Conservation (phyloP, 2,888 invertebrate species). For the Muscina levida region DNA sequence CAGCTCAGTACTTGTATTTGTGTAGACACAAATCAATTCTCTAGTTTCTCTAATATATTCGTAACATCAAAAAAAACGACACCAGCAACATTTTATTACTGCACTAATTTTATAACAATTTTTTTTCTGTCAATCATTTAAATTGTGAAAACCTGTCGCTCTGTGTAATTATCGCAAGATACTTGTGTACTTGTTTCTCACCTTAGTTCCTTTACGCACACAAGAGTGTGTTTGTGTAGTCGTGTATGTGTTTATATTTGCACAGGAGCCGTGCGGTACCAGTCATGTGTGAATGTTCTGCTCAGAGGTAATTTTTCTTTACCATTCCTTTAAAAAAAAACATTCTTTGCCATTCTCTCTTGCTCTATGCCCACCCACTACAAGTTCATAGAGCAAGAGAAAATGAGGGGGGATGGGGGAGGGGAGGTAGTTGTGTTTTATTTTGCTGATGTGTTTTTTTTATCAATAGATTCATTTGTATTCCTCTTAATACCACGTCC, state of each 20-base stretch:
- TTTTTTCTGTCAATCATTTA: too few relatives aligned
- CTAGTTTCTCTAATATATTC: too few relatives aligned
- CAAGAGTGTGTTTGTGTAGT: background rate
- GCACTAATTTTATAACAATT: too few relatives aligned
- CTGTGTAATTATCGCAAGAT: too few relatives aligned
- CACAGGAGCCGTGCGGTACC: background rate
- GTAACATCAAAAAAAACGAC: too few relatives aligned
- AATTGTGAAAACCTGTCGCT: too few relatives aligned
- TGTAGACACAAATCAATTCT: too few relatives aligned
- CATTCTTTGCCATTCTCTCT: slow-evolving; percentile 24
- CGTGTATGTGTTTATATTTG: background rate
- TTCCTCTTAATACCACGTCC: background rate
- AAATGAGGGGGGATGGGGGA: too few relatives aligned
- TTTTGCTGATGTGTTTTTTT: slow-evolving; percentile 32
- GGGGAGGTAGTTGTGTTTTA: slow-evolving; percentile 49
- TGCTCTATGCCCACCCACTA: too few relatives aligned
- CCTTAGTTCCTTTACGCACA: background rate
- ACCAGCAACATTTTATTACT: too few relatives aligned
- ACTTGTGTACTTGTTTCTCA: too few relatives aligned
- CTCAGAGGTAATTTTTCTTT: slow-evolving; percentile 32
- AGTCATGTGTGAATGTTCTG: background rate
- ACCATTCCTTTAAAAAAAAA: slow-evolving; percentile 16
- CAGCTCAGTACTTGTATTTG: too few relatives aligned
- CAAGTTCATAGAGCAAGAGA: slow-evolving; percentile 2
- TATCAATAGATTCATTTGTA: slow-evolving; percentile 19